Evolutionary conservation across 2,888 invertebrate species (phyloP).

Genomic region (Smittia aterrima): DNA sequence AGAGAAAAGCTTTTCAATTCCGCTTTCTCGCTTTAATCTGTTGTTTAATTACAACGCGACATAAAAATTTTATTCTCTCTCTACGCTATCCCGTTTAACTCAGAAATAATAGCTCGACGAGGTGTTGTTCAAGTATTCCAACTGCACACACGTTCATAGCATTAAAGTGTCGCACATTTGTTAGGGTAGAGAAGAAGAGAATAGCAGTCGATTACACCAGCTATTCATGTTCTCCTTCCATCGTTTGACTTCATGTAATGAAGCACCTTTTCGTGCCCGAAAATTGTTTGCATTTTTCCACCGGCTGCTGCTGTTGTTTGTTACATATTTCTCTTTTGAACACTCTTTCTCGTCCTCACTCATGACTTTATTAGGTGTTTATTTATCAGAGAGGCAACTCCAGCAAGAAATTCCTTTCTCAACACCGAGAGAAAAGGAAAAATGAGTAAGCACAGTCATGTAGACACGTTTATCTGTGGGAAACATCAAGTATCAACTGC

Average conservation of each 20-base stretch:
- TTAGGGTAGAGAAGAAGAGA: too few species aligned
- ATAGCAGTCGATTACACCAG: neutral
- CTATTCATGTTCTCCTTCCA: neutral
- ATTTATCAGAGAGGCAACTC: neutral
- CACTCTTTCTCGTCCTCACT: neutral
- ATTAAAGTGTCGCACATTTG: too few species aligned
- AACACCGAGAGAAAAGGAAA: neutral
- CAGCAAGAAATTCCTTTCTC: neutral
- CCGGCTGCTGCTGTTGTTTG: neutral
- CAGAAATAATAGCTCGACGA: too few species aligned
- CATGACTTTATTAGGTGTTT: constrained; percentile 18
- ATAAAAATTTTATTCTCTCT: neutral
- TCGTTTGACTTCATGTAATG: neutral
- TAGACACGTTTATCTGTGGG: neutral
- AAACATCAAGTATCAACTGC: constrained; percentile 3
- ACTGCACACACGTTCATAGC: too few species aligned
- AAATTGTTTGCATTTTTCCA: constrained; percentile 16
- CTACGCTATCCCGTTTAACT: too few species aligned
- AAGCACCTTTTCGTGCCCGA: neutral
- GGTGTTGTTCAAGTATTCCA: too few species aligned
- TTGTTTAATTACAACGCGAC: constrained; percentile 7
- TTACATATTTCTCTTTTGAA: neutral
- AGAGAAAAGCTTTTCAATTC: too few species aligned
- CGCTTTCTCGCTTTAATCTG: neutral
- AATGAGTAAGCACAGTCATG: neutral